These are phyloP conservation scores for Leptinotarsa defecta DNA, from an alignment of 1,140 invertebrate genomes.

Conservation along the genomic window DNA sequence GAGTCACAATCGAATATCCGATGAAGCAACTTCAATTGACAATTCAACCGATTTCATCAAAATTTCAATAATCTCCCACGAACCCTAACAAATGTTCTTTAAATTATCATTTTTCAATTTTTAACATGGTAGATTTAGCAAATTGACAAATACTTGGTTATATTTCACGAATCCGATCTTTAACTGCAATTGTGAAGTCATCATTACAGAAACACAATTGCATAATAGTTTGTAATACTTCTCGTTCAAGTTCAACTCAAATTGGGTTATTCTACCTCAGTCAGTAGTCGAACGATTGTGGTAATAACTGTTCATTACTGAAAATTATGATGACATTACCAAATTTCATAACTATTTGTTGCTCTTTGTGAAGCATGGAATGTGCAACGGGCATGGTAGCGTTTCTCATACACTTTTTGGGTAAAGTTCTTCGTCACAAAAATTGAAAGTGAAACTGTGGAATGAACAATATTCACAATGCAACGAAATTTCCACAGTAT, in stretches of 20 bases:
- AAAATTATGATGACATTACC: background rate
- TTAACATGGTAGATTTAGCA: background rate
- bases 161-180: background rate
- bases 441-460: too few species aligned
- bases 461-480: too few species aligned
- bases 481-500: too few species aligned
- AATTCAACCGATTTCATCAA: background rate
- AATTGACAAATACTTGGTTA: background rate
- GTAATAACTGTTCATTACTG: background rate
- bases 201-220: background rate
- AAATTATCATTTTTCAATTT: background rate
- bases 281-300: background rate
- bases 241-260: conserved; percentile 16
- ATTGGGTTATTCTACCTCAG: background rate
- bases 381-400: background rate
- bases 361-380: background rate
- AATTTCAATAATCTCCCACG: background rate
- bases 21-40: too few species aligned
- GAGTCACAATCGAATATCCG: too few species aligned
- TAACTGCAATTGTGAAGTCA: background rate
- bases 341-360: background rate
- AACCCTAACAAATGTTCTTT: background rate
- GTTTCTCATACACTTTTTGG: too few species aligned
- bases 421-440: too few species aligned
- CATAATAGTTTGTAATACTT: conserved; percentile 8